These are phyloP conservation scores for Ceramica pisi DNA, from an alignment of 2,888 invertebrate species.

Conservation along the genomic window DNA sequence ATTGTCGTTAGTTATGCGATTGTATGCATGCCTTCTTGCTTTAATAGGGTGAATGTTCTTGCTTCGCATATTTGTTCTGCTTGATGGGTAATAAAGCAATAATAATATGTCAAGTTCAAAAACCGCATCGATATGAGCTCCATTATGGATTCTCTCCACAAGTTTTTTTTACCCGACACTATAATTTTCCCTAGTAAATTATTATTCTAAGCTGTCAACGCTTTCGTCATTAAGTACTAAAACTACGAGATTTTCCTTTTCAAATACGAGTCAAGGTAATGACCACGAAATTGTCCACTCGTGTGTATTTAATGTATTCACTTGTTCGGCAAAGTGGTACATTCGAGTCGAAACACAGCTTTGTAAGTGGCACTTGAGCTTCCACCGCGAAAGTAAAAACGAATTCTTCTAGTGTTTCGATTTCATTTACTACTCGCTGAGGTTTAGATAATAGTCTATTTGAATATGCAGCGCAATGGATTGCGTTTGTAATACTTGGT, in stretches of 20 bases:
- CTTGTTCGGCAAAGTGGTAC: constrained; percentile 66
- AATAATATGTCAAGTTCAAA: constrained; percentile 39
- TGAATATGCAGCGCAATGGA: constrained; percentile 50
- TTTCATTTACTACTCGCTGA: constrained; percentile 47
- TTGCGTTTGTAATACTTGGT: constrained; percentile 23
- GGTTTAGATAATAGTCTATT: constrained; percentile 12
- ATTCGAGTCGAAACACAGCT: constrained; percentile 54
- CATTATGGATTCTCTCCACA: constrained; percentile 20
- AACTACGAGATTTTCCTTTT: constrained; percentile 49
- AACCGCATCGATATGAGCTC: constrained; percentile 3
- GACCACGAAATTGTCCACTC: constrained; percentile 66
- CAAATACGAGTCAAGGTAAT: constrained; percentile 70
- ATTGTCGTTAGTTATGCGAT: constrained; percentile 6
- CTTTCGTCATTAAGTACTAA: constrained; percentile 59
- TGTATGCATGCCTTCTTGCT: constrained; percentile 11
- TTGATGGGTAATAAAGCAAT: constrained; percentile 31
- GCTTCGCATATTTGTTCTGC: constrained; percentile 37
- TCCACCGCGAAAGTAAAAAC: constrained; percentile 66
- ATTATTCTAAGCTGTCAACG: constrained; percentile 45
- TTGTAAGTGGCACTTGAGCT: constrained; percentile 61
- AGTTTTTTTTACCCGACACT: neutral
- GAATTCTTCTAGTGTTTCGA: constrained; percentile 49
- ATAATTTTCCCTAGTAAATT: constrained; percentile 19
- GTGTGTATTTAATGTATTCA: constrained; percentile 73
- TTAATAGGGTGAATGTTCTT: constrained; percentile 32